Base-by-base conservation (phyloP, 2,888 invertebrate species). In the Agonum fuliginosum region DNA sequence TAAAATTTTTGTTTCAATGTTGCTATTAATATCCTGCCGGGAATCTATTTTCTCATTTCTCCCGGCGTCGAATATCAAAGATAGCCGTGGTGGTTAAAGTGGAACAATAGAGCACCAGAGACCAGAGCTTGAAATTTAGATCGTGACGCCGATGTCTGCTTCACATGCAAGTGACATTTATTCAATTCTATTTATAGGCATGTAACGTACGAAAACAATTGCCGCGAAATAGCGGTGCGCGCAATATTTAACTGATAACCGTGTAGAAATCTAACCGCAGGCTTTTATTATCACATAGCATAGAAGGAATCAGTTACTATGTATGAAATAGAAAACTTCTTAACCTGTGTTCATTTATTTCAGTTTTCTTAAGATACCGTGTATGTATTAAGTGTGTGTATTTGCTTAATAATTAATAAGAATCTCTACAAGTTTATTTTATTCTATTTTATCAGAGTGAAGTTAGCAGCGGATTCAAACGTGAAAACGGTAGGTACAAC, bases 161-260 rank as follows among this genome's bases (percentile, higher is more conserved):
- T 67, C 41, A 41, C 41, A 67, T 71, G 71, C 71, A 71, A 30
- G 71, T 71, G 71, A 30, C 71, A 71, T 71, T 71, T 71, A 46
- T 71, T 48, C 71, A 71, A 71, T 46, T 71, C 71, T 71, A 71
- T 71, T 71, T 71, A 71, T 71, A 71, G 71, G 41, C 46, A 30
- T 71, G 51, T 71, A 46, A 71, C 48, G 34, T 71, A 46, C 46
- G 71, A 71, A 71, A 71, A 71, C 71, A 71, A 71, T 71, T 51
- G 51, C 34, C 27, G 19, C 34, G 30, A 27, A 71, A 71, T 71
- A 71, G 30, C 17, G 14, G 19, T 19, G 71, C 51, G 46, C 43
- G 27, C 30, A 71, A 51, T 71, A 71, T 71, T 71, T 48, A n/a
- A 6, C 27, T 71, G 71, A 71, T 71, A 71, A 71, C 30, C 54